A percentile compares a stretch with the other conserved stretches of the same genome.
Evolutionary conservation across 2,113 vertebrate species (phyloP).

Genomic region (Diadophis punctatus): DNA sequence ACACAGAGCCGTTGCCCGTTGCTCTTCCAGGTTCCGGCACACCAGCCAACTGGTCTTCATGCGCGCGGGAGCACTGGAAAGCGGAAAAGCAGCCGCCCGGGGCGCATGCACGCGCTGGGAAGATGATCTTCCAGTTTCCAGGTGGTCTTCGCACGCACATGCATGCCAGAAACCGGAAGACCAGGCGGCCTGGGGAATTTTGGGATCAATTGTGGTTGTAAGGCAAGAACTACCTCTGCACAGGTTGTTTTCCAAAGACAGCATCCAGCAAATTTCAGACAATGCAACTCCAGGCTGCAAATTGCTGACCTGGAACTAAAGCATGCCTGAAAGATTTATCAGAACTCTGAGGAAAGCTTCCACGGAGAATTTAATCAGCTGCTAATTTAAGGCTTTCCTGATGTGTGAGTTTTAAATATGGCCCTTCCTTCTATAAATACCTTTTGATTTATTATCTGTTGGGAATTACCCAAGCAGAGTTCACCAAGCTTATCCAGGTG

Average conservation of each 20-base stretch:
- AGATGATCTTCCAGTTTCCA: too few relatives aligned
- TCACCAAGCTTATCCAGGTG: background rate
- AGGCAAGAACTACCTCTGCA: background rate
- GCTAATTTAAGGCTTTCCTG: background rate
- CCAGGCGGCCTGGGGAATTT: too few relatives aligned
- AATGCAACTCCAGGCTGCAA: background rate
- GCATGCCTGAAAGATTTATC: background rate
- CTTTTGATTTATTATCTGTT: background rate
- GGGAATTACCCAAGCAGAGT: background rate
- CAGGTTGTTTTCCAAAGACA: background rate
- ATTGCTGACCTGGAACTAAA: background rate
- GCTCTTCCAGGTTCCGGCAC: too few relatives aligned
- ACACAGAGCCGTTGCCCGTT: too few relatives aligned
- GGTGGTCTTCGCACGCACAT: too few relatives aligned
- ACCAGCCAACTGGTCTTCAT: too few relatives aligned
- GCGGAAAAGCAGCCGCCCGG: too few relatives aligned
- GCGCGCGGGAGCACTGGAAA: too few relatives aligned
- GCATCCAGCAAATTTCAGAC: background rate
- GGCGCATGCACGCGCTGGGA: too few relatives aligned
- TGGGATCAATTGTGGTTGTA: background rate
- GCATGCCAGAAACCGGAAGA: too few relatives aligned
- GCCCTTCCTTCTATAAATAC: background rate
- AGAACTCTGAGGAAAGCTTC: background rate
- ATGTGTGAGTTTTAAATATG: background rate
- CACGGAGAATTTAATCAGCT: background rate